A percentile compares a stretch with the other conserved stretches of the same genome.
These are phyloP conservation scores for Limnothrissa miodon DNA, from an alignment of 2,113 vertebrate species.

Conservation along the genomic window DNA sequence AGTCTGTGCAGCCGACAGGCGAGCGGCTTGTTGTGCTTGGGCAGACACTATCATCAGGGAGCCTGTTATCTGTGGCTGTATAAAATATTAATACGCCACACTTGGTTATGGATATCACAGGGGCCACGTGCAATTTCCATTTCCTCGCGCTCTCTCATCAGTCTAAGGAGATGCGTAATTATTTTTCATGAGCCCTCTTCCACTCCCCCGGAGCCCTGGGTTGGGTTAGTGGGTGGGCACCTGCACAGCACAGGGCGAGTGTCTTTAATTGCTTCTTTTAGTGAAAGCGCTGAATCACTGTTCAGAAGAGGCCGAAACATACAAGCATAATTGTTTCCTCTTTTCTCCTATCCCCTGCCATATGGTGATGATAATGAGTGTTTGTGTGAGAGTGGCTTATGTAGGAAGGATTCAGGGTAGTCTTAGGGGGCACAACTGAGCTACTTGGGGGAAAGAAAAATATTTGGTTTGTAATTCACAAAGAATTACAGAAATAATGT, in stretches of 20 bases:
- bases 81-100: slow-evolving; percentile 56
- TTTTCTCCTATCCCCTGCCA: not conserved
- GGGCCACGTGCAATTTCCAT: slow-evolving; percentile 63
- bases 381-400: not conserved
- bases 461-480: no score
- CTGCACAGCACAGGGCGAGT: not conserved
- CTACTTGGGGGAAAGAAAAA: not conserved
- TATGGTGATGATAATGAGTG: not conserved
- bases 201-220: slow-evolving; percentile 36
- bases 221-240: not conserved
- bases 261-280: slow-evolving; percentile 8
- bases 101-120: slow-evolving; percentile 59
- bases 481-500: no score
- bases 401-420: not conserved
- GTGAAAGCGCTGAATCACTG: slow-evolving; percentile 5
- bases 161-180: slow-evolving; percentile 62
- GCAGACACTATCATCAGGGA: slow-evolving; percentile 37
- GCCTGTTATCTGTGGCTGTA: slow-evolving; percentile 20
- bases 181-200: slow-evolving; percentile 63
- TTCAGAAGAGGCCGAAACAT: not conserved
- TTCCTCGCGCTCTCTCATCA: slow-evolving; percentile 53
- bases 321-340: not conserved
- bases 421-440: not conserved
- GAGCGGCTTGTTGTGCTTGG: slow-evolving; percentile 28
- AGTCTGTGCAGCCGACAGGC: not conserved